Base-by-base conservation (phyloP, 2,797 vertebrate genomes). In the Peromyscus melanophrys region DNA sequence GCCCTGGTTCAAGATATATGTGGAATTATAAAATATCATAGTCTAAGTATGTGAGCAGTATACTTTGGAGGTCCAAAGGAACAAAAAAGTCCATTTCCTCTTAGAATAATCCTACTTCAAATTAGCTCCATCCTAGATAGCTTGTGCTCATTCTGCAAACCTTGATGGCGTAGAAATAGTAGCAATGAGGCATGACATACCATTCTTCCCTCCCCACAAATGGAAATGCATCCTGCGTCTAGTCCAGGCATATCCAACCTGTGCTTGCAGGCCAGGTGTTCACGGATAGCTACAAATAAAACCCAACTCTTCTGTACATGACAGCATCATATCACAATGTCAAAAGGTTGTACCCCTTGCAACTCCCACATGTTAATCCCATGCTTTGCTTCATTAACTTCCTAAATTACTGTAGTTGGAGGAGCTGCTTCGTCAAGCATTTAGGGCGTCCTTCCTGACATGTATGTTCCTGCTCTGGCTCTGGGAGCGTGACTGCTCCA, bases 321-420 rank as follows among this genome's bases (percentile, higher is more conserved):
- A 61, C 37, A 52, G 46, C 46, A 73, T 87, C 34, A 31, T 34
- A 75, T 59, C 52, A 43, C 69, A 75, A 14, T 75, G 37, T 75
- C 86, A 43, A 59, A 75, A 73, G 52, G 27, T 11, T 61, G 17
- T 31, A 31, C 6, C 27, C 27, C 55, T 43, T 43, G 55, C 52
- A 59, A 14, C 6, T 61, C 29, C 6, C 59, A 96, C 19, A 88
- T 0, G 0, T 89, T 88, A 96, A 90, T 86, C 37, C 86, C 89
- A 84, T 76, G 73, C 96, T 93, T 98, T 76, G 82, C 97, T 97
- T 98, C 98, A 98, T 97, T 98, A 98, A 98, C 86, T 90, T 97
- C 76, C 94, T 95, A 78, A 97, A 98, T 96, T 95, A 86, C 81
- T 96, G 96, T 14, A 90, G 85, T 83, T 96, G 91, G 97, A 86